Conservation (phyloP, 2,888 invertebrate species). For the Bellardia pandia region DNA sequence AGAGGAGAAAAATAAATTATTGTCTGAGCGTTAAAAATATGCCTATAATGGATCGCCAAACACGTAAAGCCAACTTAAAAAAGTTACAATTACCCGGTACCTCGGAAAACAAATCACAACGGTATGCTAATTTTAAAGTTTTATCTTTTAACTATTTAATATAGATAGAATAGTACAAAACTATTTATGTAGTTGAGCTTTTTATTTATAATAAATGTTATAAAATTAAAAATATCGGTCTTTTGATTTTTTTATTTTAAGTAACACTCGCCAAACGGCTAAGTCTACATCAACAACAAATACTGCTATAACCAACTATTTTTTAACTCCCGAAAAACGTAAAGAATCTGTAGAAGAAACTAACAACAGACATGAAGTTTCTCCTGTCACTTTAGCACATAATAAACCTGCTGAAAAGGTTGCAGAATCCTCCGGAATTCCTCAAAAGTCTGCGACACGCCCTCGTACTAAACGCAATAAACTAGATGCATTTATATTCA, state of each 20-base stretch:
- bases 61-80: slow-evolving; percentile 79
- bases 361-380: background rate
- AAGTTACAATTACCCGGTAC: slow-evolving; percentile 78
- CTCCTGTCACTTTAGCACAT: background rate
- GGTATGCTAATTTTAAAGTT: slow-evolving; percentile 60
- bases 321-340: slow-evolving; percentile 74
- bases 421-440: background rate
- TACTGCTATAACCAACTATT: slow-evolving; percentile 76
- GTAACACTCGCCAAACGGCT: slow-evolving; percentile 74
- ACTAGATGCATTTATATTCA: slow-evolving; percentile 74
- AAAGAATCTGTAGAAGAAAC: background rate
- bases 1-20: slow-evolving; percentile 76
- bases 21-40: slow-evolving; percentile 75
- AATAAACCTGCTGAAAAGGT: background rate
- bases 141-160: background rate
- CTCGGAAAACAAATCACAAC: slow-evolving; percentile 50
- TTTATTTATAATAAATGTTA: slow-evolving; percentile 52
- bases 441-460: background rate
- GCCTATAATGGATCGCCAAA: slow-evolving; percentile 78
- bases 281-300: slow-evolving; percentile 63
- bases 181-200: slow-evolving; percentile 4
- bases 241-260: slow-evolving; percentile 69
- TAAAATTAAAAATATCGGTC: slow-evolving; percentile 26
- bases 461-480: slow-evolving; percentile 72
- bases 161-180: slow-evolving; percentile 15